Percentiles rank a stretch among this genome's conserved stretches.
Evolutionary conservation across 2,888 invertebrate genomes (phyloP).

Genomic region (Lasioglossum morio): DNA sequence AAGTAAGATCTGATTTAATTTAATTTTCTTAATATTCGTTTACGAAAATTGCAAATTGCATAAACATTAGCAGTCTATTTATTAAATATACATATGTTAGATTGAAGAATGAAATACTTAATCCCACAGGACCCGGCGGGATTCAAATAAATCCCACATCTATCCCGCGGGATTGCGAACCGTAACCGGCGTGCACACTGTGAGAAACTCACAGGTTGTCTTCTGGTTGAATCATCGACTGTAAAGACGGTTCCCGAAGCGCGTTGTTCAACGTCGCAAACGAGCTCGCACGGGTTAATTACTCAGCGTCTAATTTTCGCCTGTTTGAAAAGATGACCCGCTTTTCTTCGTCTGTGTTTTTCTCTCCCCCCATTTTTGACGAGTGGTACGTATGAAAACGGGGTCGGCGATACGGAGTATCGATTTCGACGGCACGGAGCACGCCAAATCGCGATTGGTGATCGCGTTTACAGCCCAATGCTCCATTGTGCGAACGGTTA

Average conservation of each 20-base stretch:
- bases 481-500: not conserved
- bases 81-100: too few relatives aligned
- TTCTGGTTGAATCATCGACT: not conserved
- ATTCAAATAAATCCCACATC: too few relatives aligned
- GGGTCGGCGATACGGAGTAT: constrained; percentile 62
- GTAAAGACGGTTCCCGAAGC: not conserved
- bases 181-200: not conserved
- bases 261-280: constrained; percentile 9
- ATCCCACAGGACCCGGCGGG: too few relatives aligned
- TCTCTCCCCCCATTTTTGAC: not conserved
- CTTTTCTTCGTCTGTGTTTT: constrained; percentile 47
- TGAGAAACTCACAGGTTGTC: not conserved
- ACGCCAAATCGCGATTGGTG: constrained; percentile 45
- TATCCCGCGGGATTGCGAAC: too few relatives aligned
- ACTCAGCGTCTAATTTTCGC: constrained; percentile 50
- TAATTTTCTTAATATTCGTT: too few relatives aligned
- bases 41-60: too few relatives aligned
- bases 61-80: too few relatives aligned
- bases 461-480: constrained; percentile 38
- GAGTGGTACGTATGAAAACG: constrained; percentile 47
- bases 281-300: constrained; percentile 58
- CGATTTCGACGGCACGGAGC: constrained; percentile 51
- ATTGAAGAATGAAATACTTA: too few relatives aligned
- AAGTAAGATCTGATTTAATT: too few relatives aligned
- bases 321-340: constrained; percentile 56